phyloP scores from a whole-genome alignment of 2,113 vertebrate genomes.

The Carlito syrichta region DNA sequence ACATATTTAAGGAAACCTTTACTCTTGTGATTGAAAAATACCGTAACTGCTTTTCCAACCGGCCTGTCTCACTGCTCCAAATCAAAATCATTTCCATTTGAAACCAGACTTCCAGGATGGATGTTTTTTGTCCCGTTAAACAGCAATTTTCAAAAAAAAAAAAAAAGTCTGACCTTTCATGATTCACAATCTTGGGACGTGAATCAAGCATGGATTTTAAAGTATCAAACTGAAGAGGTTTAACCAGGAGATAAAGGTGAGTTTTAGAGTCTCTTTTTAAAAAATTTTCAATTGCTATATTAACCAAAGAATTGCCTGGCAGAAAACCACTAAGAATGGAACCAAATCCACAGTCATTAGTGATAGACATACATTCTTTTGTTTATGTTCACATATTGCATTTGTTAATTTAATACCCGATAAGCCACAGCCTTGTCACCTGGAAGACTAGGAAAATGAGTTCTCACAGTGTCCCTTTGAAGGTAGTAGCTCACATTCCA shows the following conservation, averaged over 20 bases:
- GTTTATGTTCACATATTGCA: constrained; percentile 47
- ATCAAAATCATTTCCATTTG: constrained; percentile 31
- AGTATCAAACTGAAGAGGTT: constrained; percentile 44
- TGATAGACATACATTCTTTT: constrained; percentile 48
- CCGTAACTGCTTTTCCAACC: constrained; percentile 6
- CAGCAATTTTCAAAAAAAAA: background rate
- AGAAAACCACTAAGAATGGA: constrained; percentile 35
- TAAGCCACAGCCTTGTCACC: constrained; percentile 62
- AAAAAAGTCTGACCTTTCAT: background rate
- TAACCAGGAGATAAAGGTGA: constrained; percentile 56
- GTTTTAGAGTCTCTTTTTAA: constrained; percentile 52
- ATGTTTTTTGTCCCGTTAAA: constrained; percentile 22
- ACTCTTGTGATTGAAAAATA: background rate
- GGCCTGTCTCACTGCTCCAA: background rate
- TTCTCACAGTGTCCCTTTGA: constrained; percentile 65
- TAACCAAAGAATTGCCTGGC: constrained; percentile 44
- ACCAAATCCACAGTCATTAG: constrained; percentile 50
- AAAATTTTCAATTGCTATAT: background rate
- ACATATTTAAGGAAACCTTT: constrained; percentile 11
- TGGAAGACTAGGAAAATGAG: constrained; percentile 63
- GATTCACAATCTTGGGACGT: background rate
- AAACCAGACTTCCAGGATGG: background rate
- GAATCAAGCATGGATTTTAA: constrained; percentile 57
- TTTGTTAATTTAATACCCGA: constrained; percentile 59
- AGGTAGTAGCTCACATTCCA: constrained; percentile 59